Base-by-base conservation (phyloP, 2,797 vertebrate genomes). In the Smutsia gigantea region DNA sequence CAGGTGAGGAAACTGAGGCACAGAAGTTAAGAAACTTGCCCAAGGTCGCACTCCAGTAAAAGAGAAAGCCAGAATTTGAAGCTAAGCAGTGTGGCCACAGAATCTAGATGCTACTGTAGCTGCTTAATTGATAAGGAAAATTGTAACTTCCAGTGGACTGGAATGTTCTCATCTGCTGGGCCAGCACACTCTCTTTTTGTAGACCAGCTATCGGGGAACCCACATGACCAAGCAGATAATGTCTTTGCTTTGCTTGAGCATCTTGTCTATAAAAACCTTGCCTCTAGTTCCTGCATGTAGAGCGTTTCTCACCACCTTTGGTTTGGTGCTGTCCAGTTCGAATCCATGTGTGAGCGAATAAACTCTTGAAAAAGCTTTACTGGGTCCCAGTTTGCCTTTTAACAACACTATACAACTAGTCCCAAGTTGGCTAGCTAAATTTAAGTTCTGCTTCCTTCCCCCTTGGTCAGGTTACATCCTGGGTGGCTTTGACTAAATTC, bases 221-320 rank as follows among this genome's bases (percentile, higher is more conserved):
- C 78, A 51, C 7, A 15, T 11, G 46, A 23, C 37, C 31, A 63
- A 21, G 23, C 49, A 21, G n/a, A 75, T 2, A 49, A 27, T 25
- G 1, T 7, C 61, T n/a, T 34, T 19, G 72, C 59, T 29, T 37
- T 15, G 37, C 51, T 85, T 46, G 29, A 39, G 49, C 64, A 37
- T 83, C 31, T 68, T 68, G 17, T 37, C 72, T 37, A 14, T 15
- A 39, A 34, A 61, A 64, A 23, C 59, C 49, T 55, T 49, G n/a
- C 31, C 27, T 12, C 29, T 17, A 15, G 21, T 5, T n/a, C 25
- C 63, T 3, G 7, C 11, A 5, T 1, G 46, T 0, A 4, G 34
- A 19, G 18, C 2, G 3, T 25, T 13, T 34, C 37, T 42, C n/a
- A n/a, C 19, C 4, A 69, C 29, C 49, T 64, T 39, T 11, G 59